Conservation (phyloP, 2,113 vertebrate genomes). For the Albula goreensis region DNA sequence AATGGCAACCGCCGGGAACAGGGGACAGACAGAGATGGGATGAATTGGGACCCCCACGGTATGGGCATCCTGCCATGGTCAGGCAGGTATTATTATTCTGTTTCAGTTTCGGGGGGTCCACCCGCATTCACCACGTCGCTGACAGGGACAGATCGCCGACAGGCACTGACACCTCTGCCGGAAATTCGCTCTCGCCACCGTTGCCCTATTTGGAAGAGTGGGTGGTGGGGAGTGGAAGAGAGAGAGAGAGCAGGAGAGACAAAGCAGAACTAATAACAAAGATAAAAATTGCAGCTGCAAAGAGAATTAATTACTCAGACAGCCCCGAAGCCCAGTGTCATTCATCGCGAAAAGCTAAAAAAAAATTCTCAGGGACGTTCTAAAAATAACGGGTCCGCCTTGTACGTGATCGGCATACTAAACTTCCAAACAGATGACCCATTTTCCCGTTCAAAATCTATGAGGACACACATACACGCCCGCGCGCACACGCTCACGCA, state of each 20-base stretch:
- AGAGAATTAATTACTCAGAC: slow-evolving; percentile 15
- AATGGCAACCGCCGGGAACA: background rate
- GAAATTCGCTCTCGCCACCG: background rate
- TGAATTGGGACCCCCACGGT: background rate
- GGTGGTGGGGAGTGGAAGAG: background rate
- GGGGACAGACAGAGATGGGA: background rate
- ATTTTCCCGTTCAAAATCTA: slow-evolving; percentile 10
- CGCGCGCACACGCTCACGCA: background rate
- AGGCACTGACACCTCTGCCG: background rate
- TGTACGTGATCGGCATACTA: background rate
- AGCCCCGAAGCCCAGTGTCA: background rate
- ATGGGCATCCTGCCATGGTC: background rate
- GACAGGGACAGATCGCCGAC: background rate
- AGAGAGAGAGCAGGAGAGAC: background rate
- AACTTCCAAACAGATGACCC: slow-evolving; percentile 8
- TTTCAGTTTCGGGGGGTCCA: background rate
- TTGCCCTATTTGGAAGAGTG: background rate
- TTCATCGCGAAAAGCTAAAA: background rate
- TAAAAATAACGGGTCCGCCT: slow-evolving; percentile 17
- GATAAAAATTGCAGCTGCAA: slow-evolving; percentile 20
- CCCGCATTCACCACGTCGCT: background rate
- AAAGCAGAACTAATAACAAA: background rate
- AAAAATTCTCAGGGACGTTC: slow-evolving; percentile 4
- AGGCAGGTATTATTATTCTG: background rate
- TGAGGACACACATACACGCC: slow-evolving; percentile 1